Conservation (phyloP, 92 coral and sea anemone genomes). For the Virgularia gustaviana region DNA sequence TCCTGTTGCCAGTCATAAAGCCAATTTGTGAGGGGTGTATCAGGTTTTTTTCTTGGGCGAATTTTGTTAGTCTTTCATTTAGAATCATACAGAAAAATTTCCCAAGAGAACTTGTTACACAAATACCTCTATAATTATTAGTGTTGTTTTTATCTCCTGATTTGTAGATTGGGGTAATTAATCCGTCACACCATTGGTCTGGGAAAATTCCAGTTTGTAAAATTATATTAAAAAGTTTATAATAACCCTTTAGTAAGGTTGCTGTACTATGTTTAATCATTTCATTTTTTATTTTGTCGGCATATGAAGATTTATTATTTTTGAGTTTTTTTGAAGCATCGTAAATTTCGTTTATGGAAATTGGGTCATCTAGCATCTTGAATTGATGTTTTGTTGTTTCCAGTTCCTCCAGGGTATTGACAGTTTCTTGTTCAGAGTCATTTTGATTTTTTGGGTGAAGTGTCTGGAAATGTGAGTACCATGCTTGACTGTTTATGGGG, state of each 20-base stretch:
- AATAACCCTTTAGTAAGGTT: background rate
- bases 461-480: background rate
- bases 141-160: background rate
- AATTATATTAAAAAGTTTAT: slow-evolving; percentile 5
- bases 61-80: background rate
- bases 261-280: slow-evolving; percentile 18
- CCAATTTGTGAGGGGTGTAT: slow-evolving; percentile 20
- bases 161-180: slow-evolving; percentile 17
- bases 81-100: slow-evolving; percentile 18
- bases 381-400: background rate
- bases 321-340: background rate
- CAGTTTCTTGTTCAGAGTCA: background rate
- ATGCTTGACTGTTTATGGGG: background rate
- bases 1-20: slow-evolving; percentile 8
- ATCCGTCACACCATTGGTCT: slow-evolving; percentile 19
- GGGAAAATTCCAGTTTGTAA: slow-evolving; percentile 15
- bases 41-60: background rate
- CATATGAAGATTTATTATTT: background rate
- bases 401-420: background rate
- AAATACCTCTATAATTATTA: slow-evolving; percentile 22
- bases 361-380: background rate
- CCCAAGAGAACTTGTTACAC: slow-evolving; percentile 23
- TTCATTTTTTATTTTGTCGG: slow-evolving; percentile 14
- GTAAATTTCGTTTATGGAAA: background rate
- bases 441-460: background rate